Conservation (phyloP, 2,888 invertebrate species). For the Lasius fuliginosus region DNA sequence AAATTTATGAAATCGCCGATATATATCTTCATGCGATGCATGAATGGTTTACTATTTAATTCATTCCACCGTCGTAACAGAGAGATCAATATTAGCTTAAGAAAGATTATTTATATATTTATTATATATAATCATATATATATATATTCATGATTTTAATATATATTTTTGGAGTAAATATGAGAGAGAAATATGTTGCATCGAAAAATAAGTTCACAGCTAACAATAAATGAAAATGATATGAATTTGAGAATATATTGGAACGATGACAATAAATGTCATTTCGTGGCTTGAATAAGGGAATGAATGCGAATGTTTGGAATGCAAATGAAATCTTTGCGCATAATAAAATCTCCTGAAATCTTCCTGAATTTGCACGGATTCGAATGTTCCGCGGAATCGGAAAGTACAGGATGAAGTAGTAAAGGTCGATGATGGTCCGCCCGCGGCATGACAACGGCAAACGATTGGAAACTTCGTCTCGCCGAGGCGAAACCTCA, state of each 20-base stretch:
- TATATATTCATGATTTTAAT: no score
- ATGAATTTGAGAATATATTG: slow-evolving; percentile 21
- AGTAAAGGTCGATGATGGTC: slow-evolving; percentile 18
- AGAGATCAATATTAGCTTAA: slow-evolving; percentile 4
- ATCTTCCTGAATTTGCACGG: slow-evolving; percentile 26
- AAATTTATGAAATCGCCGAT: slow-evolving; percentile 17
- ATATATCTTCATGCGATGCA: neutral
- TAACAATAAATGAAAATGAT: neutral
- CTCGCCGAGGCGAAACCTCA: slow-evolving; percentile 4
- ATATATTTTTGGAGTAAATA: neutral
- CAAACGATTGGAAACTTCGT: slow-evolving; percentile 39
- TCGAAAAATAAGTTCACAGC: neutral
- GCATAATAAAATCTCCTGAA: slow-evolving; percentile 27
- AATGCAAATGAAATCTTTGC: slow-evolving; percentile 23
- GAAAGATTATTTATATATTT: neutral
- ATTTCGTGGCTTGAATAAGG: slow-evolving; percentile 22
- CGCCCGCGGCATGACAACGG: slow-evolving; percentile 20
- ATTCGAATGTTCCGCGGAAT: slow-evolving; percentile 18
- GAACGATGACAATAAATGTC: neutral
- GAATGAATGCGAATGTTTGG: slow-evolving; percentile 11
- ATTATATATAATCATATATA: neutral
- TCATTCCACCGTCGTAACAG: slow-evolving; percentile 31
- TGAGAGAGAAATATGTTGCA: neutral
- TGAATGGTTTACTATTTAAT: slow-evolving; percentile 57
- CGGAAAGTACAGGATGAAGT: neutral